Base-by-base conservation (phyloP, 2,797 vertebrate species). In the Macropodus opercularis region DNA sequence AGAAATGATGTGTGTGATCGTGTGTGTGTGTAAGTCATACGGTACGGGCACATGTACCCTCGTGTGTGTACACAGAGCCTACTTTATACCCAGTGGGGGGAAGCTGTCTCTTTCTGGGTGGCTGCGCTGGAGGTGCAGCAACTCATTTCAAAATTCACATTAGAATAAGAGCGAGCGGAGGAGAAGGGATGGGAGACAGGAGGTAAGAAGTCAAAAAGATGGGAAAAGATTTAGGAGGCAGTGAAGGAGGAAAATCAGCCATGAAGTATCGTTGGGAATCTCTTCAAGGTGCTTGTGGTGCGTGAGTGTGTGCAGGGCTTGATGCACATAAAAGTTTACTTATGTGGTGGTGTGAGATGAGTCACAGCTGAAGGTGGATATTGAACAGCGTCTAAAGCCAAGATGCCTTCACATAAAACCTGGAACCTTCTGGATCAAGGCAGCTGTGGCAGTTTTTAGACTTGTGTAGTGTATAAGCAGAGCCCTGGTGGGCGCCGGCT, bases 91-190 rank as follows among this genome's bases (percentile, higher is more conserved):
- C 65, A 59, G 53, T 69, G 61, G 72, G 64, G n/a, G 62, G 46
- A 62, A 72, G 49, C 35, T 69, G 76, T 78, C 53, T 79, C 51
- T 72, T 74, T 79, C 73, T 74, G 70, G 60, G 56, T 83, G 73
- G 56, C 60, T 82, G 77, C 69, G 59, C 65, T 48, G 58, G 52
- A 77, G 69, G 51, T 72, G 62, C 58, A 76, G 61, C 42, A 53
- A 24, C 66, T 84, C 49, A 53, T 81, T 83, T 75, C 79, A 46
- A 48, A 66, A 70, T 77, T 43, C 64, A 69, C 52, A 66, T 78
- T 75, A 51, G 76, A 79, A 61, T 65, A 54, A 49, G 52, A 53
- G 31, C 46, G 18, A 38, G 29, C 5, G 8, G 19, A 60, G 29
- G 39, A 35, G 5, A 66, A 38, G 23, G 27, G 58, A 42, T 41